These are phyloP conservation scores for Ptyas mucosa DNA, from an alignment of 2,113 vertebrate species.

Conservation along the genomic window DNA sequence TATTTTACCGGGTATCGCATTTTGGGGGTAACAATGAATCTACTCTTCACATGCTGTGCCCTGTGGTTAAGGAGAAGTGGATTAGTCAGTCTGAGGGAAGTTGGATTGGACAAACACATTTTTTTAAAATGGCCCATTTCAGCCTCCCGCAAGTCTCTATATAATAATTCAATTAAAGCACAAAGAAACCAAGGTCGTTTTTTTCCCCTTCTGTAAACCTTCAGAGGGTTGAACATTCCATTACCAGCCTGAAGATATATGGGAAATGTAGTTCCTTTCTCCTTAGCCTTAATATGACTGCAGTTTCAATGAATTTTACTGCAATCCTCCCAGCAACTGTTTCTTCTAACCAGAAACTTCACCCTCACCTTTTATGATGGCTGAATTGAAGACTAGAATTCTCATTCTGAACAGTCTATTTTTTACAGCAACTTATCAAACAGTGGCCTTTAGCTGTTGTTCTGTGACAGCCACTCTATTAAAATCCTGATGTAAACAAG, in stretches of 20 bases:
- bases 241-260: constrained; percentile 41
- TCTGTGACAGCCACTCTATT: constrained; percentile 78
- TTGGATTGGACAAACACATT: background rate
- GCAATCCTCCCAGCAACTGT: constrained; percentile 49
- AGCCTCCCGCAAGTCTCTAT: background rate
- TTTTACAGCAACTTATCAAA: constrained; percentile 76
- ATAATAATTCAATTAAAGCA: background rate
- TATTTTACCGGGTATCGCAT: background rate
- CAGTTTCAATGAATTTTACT: constrained; percentile 55
- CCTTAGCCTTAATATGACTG: constrained; percentile 55
- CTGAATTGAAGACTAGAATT: constrained; percentile 72
- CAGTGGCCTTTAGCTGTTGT: constrained; percentile 77
- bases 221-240: constrained; percentile 34
- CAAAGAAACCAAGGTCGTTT: background rate
- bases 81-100: background rate
- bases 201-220: constrained; percentile 4
- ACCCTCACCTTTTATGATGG: constrained; percentile 60
- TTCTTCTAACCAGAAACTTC: constrained; percentile 43
- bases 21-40: background rate
- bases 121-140: background rate
- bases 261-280: constrained; percentile 58
- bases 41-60: background rate
- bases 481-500: constrained; percentile 81
- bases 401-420: constrained; percentile 74
- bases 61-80: background rate